A percentile compares a stretch with the other conserved stretches of the same genome.
phyloP scores from a whole-genome alignment of 2,113 vertebrate species.

The Heterotis niloticus region DNA sequence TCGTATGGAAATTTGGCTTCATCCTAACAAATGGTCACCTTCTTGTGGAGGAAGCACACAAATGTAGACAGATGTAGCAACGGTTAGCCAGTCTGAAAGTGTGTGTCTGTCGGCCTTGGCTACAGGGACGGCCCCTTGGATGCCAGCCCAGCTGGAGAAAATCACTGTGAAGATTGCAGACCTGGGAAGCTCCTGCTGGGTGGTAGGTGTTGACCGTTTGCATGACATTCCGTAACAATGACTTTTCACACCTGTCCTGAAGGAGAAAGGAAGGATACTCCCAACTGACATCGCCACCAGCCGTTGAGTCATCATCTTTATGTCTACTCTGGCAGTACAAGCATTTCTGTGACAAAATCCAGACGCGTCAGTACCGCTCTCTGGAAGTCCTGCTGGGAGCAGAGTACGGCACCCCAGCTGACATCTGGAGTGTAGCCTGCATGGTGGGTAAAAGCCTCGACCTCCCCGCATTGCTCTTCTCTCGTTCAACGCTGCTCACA shows the following conservation, averaged over 20 bases:
- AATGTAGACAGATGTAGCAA: too few relatives aligned
- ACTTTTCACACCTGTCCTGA: too few relatives aligned
- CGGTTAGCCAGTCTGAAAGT: too few relatives aligned
- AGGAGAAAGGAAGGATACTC: too few relatives aligned
- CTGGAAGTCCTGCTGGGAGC: conserved; percentile 78
- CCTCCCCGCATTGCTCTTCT: neutral
- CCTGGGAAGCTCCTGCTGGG: conserved; percentile 81
- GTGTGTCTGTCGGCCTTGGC: neutral
- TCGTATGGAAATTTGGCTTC: too few relatives aligned
- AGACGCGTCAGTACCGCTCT: conserved; percentile 80
- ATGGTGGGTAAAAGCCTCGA: conserved; percentile 59
- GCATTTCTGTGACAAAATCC: conserved; percentile 79
- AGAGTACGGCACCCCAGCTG: conserved; percentile 72
- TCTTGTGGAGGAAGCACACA: too few relatives aligned
- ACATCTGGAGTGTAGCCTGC: conserved; percentile 82
- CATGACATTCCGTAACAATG: too few relatives aligned
- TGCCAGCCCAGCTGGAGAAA: conserved; percentile 45
- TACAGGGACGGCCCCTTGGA: conserved; percentile 16
- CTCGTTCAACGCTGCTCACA: too few relatives aligned
- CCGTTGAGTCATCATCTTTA: neutral
- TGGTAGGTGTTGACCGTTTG: conserved; percentile 58
- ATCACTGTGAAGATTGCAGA: conserved; percentile 79
- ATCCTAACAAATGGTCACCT: too few relatives aligned
- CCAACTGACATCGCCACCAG: too few relatives aligned
- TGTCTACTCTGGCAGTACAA: conserved; percentile 67